A percentile compares a stretch with the other conserved stretches of the same genome.
Evolutionary conservation across 35 echinoderm and acorn worm species (phyloP).

Genomic region (Apostichopus parvimensis): DNA sequence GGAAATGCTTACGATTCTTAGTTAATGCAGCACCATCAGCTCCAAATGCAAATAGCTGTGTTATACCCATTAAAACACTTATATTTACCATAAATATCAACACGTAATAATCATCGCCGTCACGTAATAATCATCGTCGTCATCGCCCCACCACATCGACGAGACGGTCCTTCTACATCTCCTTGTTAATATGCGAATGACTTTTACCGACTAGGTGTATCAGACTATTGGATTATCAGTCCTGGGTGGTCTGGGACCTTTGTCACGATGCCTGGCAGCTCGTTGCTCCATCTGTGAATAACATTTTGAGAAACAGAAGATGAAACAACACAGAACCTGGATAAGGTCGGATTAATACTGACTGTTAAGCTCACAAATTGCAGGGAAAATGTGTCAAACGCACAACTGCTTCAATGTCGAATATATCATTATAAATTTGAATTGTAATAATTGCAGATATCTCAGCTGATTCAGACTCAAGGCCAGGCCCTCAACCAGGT

Average conservation of each 20-base stretch:
- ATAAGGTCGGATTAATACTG: background rate
- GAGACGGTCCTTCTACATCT: background rate
- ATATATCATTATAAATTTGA: background rate
- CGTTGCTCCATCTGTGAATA: conserved; percentile 8
- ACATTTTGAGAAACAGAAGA: background rate
- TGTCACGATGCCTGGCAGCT: conserved; percentile 13
- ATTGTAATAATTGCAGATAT: background rate
- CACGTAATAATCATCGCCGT: background rate
- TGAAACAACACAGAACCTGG: background rate
- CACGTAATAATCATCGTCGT: background rate
- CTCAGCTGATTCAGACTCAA: background rate
- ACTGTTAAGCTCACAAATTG: background rate
- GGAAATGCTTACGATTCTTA: background rate
- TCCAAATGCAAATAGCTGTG: background rate
- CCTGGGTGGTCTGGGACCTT: background rate
- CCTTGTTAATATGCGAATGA: background rate
- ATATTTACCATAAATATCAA: background rate
- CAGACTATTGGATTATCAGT: conserved; percentile 3
- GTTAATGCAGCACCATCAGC: background rate
- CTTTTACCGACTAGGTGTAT: background rate
- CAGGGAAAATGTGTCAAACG: no score
- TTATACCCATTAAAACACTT: background rate
- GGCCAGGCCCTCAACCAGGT: no score
- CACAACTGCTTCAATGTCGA: no score
- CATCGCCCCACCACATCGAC: background rate